Evolutionary conservation across 2,888 invertebrate genomes (phyloP).

Genomic region (Diaperis boleti): DNA sequence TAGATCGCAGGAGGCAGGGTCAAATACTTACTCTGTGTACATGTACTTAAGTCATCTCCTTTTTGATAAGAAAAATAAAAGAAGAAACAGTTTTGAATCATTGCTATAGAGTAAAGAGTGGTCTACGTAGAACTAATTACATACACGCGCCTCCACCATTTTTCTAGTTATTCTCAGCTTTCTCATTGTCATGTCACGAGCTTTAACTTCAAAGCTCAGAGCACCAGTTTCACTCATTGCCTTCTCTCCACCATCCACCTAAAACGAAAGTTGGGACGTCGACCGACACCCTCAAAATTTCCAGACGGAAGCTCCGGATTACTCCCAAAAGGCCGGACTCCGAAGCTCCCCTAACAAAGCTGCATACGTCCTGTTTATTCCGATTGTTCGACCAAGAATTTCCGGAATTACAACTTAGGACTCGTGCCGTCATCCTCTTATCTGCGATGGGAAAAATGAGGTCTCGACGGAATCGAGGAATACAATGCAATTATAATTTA

Average conservation of each 20-base stretch:
- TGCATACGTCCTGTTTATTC: slow-evolving; percentile 13
- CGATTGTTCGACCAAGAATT: background rate
- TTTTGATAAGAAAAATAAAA: too few species aligned
- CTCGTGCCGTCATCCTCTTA: background rate
- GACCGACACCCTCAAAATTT: slow-evolving; percentile 21
- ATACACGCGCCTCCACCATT: background rate
- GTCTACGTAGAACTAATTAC: too few species aligned
- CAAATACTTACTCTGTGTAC: too few species aligned
- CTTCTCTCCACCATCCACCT: slow-evolving; percentile 4
- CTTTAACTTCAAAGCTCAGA: too few species aligned
- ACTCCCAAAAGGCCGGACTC: slow-evolving; percentile 16
- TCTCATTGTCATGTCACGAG: too few species aligned
- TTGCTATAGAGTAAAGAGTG: too few species aligned
- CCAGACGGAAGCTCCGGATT: slow-evolving; percentile 16
- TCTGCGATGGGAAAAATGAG: slow-evolving; percentile 2
- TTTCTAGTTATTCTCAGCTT: too few species aligned
- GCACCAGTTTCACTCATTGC: too few species aligned
- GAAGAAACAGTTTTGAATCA: too few species aligned
- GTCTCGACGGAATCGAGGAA: background rate
- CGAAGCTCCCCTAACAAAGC: slow-evolving; percentile 12
- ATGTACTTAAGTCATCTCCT: too few species aligned
- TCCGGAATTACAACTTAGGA: slow-evolving; percentile 1
- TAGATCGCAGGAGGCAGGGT: too few species aligned
- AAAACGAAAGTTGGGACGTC: slow-evolving; percentile 24
- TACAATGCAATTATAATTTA: slow-evolving; percentile 2